phyloP scores from a whole-genome alignment of 2,797 vertebrate species.

The Pampus argenteus region DNA sequence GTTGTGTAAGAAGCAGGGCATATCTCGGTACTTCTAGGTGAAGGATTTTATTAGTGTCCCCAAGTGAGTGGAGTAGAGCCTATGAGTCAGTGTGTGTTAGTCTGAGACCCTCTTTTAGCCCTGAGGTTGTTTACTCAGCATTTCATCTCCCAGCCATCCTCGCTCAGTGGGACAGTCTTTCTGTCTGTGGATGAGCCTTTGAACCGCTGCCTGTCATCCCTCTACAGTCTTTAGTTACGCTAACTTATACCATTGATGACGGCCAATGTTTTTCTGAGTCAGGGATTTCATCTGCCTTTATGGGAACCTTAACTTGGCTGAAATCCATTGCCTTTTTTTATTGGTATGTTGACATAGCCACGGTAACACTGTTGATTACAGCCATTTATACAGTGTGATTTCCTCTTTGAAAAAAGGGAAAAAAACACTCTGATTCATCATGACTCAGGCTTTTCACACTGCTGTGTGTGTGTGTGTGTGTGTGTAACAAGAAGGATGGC shows the following conservation, averaged over 20 bases:
- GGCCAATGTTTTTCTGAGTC: slow-evolving; percentile 10
- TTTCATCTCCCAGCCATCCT: slow-evolving; percentile 30
- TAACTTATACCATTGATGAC: slow-evolving; percentile 1
- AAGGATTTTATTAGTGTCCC: slow-evolving; percentile 5
- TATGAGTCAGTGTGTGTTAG: slow-evolving; percentile 22
- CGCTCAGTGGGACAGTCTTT: slow-evolving; percentile 29
- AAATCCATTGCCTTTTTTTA: slow-evolving; percentile 16
- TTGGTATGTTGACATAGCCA: slow-evolving; percentile 35
- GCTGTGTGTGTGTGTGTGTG: slow-evolving; percentile 10
- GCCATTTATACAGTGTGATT: slow-evolving; percentile 39
- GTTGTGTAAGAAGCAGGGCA: background rate
- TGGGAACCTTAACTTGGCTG: background rate
- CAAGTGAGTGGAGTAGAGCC: slow-evolving; percentile 19
- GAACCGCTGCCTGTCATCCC: slow-evolving; percentile 9
- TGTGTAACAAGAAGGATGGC: slow-evolving; percentile 7
- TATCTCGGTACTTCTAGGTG: background rate
- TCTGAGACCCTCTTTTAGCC: slow-evolving; percentile 51
- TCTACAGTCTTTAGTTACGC: background rate
- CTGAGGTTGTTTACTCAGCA: slow-evolving; percentile 51
- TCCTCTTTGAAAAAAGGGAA: slow-evolving; percentile 30
- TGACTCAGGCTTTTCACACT: slow-evolving; percentile 72
- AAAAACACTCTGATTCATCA: slow-evolving; percentile 60
- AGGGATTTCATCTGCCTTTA: slow-evolving; percentile 13
- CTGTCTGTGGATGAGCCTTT: slow-evolving; percentile 30
- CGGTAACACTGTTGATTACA: slow-evolving; percentile 30